phyloP scores from a whole-genome alignment of 2,888 invertebrate species.

The Phengaris arion region DNA sequence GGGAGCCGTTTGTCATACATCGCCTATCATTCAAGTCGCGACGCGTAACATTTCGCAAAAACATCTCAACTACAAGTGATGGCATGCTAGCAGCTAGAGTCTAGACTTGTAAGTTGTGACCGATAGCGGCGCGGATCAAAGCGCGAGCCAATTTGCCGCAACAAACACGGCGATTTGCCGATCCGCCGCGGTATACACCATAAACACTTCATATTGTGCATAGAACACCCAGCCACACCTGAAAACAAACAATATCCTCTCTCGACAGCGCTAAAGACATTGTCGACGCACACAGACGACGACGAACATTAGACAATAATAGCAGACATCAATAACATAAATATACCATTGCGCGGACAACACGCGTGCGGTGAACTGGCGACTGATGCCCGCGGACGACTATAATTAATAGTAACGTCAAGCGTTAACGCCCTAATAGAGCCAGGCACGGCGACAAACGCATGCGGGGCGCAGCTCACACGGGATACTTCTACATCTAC shows the following conservation, averaged over 20 bases:
- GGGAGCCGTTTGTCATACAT: too few relatives aligned
- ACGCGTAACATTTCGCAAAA: too few relatives aligned
- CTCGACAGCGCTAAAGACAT: neutral
- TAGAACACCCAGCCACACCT: neutral
- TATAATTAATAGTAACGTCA: conserved; percentile 6
- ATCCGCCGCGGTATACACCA: neutral
- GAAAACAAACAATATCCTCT: neutral
- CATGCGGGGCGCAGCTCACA: neutral
- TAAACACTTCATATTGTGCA: neutral
- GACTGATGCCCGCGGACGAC: neutral
- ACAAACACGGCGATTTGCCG: conserved; percentile 1
- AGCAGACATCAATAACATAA: neutral
- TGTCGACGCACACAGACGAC: neutral
- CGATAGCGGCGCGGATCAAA: conserved; percentile 10
- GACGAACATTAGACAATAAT: neutral
- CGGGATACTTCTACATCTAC: neutral
- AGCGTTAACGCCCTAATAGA: neutral
- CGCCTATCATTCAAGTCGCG: too few relatives aligned
- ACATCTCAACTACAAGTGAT: neutral
- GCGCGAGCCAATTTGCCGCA: neutral
- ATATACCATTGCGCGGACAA: conserved; percentile 2
- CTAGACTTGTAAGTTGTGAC: neutral
- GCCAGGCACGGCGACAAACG: neutral
- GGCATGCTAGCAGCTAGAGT: too few relatives aligned
- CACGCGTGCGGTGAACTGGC: neutral